Conservation (phyloP, 2,888 invertebrate species). For the Philereme transversata region DNA sequence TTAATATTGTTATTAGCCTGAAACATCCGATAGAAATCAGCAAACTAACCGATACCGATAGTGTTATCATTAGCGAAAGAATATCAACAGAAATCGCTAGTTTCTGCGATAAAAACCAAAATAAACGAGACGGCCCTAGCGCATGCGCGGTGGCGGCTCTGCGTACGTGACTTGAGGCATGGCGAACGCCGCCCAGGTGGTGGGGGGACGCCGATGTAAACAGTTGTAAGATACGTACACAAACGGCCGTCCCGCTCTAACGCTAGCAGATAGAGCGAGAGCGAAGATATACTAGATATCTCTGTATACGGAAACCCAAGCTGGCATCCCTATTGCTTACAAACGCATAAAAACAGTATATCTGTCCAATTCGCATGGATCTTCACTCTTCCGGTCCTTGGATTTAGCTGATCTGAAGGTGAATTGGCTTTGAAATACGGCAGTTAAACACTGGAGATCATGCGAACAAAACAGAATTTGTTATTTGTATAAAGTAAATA, state of each 20-base stretch:
- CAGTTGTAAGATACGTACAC: conserved; percentile 48
- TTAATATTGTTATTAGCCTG: conserved; percentile 16
- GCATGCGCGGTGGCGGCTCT: conserved; percentile 65
- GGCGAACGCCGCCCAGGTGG: conserved; percentile 48
- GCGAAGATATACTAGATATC: conserved; percentile 7
- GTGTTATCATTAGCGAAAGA: conserved; percentile 85
- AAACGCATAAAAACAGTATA: conserved; percentile 47
- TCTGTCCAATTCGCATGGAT: conserved; percentile 40
- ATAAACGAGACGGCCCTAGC: conserved; percentile 54
- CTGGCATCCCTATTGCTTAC: conserved; percentile 60
- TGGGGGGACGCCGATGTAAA: conserved; percentile 56
- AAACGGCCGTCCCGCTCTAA: conserved; percentile 26
- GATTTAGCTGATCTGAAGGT: conserved; percentile 23
- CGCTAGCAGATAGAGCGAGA: conserved; percentile 21
- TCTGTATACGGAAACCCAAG: conserved; percentile 55
- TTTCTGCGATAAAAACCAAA: conserved; percentile 66
- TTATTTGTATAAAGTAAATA: not conserved
- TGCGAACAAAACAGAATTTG: not conserved
- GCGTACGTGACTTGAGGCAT: conserved; percentile 80
- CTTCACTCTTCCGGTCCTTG: conserved; percentile 21
- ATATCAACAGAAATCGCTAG: conserved; percentile 59
- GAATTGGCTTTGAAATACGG: conserved; percentile 23
- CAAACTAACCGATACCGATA: conserved; percentile 26
- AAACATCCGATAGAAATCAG: conserved; percentile 19
- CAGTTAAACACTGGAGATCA: conserved; percentile 22